phyloP scores from a whole-genome alignment of 2,888 invertebrate species.

The Ariolimax columbianus region DNA sequence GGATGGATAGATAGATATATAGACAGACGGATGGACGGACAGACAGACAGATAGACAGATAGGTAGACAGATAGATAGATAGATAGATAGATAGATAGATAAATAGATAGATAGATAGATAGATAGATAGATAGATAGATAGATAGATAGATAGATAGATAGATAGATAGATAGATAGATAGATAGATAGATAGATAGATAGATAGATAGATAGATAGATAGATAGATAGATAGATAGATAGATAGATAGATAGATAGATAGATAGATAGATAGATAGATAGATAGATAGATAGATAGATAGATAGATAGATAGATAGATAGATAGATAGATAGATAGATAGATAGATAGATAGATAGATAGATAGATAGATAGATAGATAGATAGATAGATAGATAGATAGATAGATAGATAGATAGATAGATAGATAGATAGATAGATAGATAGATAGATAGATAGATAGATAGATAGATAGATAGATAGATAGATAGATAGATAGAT shows the following conservation, averaged over 20 bases:
- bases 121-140: too few species aligned
- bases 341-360: background rate
- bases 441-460: conserved; percentile 18
- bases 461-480: conserved; percentile 17
- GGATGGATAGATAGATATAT: too few species aligned
- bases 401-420: conserved; percentile 8
- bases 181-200: background rate
- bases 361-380: background rate
- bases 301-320: background rate
- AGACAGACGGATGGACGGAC: too few species aligned
- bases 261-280: background rate
- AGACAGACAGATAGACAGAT: too few species aligned
- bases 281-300: background rate
- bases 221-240: background rate
- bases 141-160: background rate
- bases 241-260: background rate
- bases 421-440: conserved; percentile 19
- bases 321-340: background rate
- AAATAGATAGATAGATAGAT: too few species aligned
- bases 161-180: background rate
- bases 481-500: background rate
- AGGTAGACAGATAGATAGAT: too few species aligned
- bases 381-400: conserved; percentile 8
- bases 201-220: background rate
- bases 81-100: too few species aligned